phyloP scores from a whole-genome alignment of 2,113 vertebrate species.

The Ursus arctos region DNA sequence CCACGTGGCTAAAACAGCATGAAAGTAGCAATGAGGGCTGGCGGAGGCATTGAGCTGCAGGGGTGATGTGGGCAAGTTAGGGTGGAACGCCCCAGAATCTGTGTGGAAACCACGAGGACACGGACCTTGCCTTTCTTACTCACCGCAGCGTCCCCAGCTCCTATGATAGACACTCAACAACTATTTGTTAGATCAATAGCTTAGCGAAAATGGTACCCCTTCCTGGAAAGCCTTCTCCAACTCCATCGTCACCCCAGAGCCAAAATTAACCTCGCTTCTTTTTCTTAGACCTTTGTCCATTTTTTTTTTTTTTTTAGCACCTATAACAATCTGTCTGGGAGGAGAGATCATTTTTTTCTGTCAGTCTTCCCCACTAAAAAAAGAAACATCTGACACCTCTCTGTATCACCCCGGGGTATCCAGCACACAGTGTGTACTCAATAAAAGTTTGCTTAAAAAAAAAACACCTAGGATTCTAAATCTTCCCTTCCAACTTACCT shows the following conservation, averaged over 20 bases:
- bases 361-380: not conserved
- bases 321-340: not conserved
- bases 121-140: not conserved
- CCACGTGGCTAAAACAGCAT: not conserved
- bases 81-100: not conserved
- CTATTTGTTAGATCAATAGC: not conserved
- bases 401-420: not conserved
- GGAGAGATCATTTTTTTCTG: not conserved
- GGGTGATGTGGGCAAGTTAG: too few species aligned
- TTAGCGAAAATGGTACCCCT: not conserved
- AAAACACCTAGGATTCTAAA: not conserved
- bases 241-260: too few species aligned
- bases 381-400: not conserved
- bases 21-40: too few species aligned
- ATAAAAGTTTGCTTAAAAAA: not conserved
- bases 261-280: not conserved
- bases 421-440: not conserved
- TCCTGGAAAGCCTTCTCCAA: not conserved
- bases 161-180: rapidly evolving
- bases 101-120: not conserved
- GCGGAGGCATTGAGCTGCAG: rapidly evolving
- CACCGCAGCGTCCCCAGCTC: too few species aligned
- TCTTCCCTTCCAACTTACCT: not conserved
- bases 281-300: not conserved
- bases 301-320: not conserved